phyloP scores from a whole-genome alignment of 2,113 vertebrate genomes.

The Rostratula benghalensis region DNA sequence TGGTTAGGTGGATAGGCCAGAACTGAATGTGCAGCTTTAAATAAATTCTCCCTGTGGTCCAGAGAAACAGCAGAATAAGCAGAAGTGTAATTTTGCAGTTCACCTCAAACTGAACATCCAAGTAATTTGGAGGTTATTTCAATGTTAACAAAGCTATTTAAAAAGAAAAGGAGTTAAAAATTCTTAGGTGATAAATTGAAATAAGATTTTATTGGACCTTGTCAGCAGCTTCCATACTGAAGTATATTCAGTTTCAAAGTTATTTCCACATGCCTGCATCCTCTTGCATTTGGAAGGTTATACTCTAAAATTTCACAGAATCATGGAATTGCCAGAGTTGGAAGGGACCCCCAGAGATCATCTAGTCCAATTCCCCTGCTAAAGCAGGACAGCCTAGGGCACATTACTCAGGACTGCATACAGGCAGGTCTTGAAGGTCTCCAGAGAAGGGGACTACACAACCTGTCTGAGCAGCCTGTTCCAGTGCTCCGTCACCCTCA shows the following conservation, averaged over 20 bases:
- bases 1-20: neutral
- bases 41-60: neutral
- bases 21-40: neutral
- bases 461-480: too few relatives aligned
- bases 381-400: too few relatives aligned
- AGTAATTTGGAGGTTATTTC: neutral
- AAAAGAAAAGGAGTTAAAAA: neutral
- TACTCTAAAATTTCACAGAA: neutral
- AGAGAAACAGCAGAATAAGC: neutral
- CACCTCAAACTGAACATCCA: neutral
- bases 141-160: neutral
- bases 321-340: too few relatives aligned
- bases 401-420: too few relatives aligned
- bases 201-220: neutral
- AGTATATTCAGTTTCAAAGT: neutral
- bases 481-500: too few relatives aligned
- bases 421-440: too few relatives aligned
- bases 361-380: too few relatives aligned
- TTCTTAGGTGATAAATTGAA: neutral
- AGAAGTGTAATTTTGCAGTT: neutral
- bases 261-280: neutral
- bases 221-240: neutral
- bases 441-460: too few relatives aligned
- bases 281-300: neutral
- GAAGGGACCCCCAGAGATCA: too few relatives aligned